Evolutionary conservation across 2,797 vertebrate genomes (phyloP).

Genomic region (Falco peregrinus): DNA sequence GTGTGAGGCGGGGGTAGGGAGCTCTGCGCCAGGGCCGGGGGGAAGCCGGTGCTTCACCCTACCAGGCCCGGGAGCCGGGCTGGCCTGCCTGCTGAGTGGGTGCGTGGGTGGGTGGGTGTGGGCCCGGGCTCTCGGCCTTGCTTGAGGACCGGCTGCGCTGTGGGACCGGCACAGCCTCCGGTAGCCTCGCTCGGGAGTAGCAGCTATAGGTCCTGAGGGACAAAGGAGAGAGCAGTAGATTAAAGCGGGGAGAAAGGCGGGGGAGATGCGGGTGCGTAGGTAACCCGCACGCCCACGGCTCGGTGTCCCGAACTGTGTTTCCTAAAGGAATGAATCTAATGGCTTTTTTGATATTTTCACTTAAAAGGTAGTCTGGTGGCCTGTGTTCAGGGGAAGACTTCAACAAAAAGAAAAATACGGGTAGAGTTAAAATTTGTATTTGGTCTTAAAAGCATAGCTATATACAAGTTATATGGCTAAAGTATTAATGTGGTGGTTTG

Average conservation of each 20-base stretch:
- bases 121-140: background rate
- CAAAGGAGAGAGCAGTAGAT: background rate
- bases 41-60: too few species aligned
- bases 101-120: too few species aligned
- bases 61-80: too few species aligned
- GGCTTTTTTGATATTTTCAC: accelerated
- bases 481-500: background rate
- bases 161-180: accelerated
- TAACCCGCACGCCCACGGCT: background rate
- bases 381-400: background rate
- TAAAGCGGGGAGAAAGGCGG: background rate
- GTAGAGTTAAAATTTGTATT: background rate
- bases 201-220: background rate
- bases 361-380: too few species aligned
- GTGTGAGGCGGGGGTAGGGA: background rate
- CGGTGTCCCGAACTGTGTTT: background rate
- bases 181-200: background rate
- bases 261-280: too few species aligned
- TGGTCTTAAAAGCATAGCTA: background rate
- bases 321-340: background rate
- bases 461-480: too few species aligned
- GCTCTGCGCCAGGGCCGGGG: too few species aligned
- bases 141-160: background rate
- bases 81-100: background rate
- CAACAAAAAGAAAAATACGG: accelerated